Evolutionary conservation across 2,113 vertebrate genomes (phyloP).

Genomic region (Pongo pygmaeus): DNA sequence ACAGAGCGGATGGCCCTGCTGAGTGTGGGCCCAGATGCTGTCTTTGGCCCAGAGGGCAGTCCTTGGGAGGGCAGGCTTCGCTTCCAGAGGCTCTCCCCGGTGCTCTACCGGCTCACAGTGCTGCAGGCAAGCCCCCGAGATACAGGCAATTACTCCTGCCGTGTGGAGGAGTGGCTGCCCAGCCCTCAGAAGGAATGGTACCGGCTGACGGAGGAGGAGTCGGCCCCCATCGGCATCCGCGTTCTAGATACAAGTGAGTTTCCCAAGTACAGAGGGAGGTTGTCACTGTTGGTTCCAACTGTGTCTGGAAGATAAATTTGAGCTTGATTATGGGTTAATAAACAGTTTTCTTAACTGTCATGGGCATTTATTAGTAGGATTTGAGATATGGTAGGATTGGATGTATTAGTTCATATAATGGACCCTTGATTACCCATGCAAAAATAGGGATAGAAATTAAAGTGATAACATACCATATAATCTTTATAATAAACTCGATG

Average conservation of each 20-base stretch:
- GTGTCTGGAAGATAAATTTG: neutral
- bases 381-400: neutral
- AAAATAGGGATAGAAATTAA: neutral
- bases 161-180: conserved; percentile 95
- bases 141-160: conserved; percentile 94
- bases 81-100: conserved; percentile 90
- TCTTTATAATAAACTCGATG: neutral
- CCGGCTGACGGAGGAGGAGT: conserved; percentile 92
- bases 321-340: neutral
- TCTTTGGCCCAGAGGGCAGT: conserved; percentile 92
- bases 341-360: neutral
- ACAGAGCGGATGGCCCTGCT: conserved; percentile 70
- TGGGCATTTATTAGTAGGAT: neutral
- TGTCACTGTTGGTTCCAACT: neutral
- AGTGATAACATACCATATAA: neutral
- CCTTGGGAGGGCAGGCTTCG: conserved; percentile 91
- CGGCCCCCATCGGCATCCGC: conserved; percentile 88
- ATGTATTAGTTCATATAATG: neutral
- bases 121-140: conserved; percentile 87
- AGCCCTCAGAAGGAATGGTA: conserved; percentile 94
- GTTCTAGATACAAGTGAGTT: conserved; percentile 90
- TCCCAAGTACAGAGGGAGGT: neutral
- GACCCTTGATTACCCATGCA: neutral
- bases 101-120: conserved; percentile 93
- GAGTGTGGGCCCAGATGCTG: conserved; percentile 80